Percentiles rank a stretch among this genome's conserved stretches.
phyloP scores from a whole-genome alignment of 2,888 invertebrate species.

The Caenorhabditis becei region DNA sequence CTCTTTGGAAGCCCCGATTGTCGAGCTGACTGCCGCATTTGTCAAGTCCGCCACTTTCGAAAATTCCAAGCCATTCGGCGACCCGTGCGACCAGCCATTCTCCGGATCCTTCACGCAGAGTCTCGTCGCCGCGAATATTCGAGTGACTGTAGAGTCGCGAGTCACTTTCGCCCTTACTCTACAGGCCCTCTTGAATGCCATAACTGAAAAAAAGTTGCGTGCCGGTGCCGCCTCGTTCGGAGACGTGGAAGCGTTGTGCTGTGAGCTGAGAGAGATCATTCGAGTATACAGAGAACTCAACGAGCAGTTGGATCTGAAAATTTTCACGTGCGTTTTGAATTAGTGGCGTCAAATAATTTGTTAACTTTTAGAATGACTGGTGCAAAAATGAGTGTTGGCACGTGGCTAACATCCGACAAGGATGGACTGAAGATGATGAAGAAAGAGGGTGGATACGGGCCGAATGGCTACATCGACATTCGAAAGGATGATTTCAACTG shows the following conservation, averaged over 20 bases:
- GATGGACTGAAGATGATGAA: slow-evolving; percentile 48
- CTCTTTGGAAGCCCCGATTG: slow-evolving; percentile 33
- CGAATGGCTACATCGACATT: slow-evolving; percentile 27
- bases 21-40: slow-evolving; percentile 27
- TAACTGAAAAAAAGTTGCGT: slow-evolving; percentile 33
- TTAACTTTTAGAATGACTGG: slow-evolving; percentile 30
- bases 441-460: slow-evolving; percentile 52
- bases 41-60: slow-evolving; percentile 43
- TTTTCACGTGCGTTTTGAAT: slow-evolving; percentile 26
- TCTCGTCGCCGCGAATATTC: slow-evolving; percentile 46
- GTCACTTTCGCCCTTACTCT: slow-evolving; percentile 49
- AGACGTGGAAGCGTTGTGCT: slow-evolving; percentile 49
- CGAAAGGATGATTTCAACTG: slow-evolving; percentile 49
- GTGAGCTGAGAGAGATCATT: slow-evolving; percentile 57
- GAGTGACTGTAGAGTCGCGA: slow-evolving; percentile 44
- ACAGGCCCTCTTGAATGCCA: slow-evolving; percentile 30
- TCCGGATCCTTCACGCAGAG: slow-evolving; percentile 52
- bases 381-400: slow-evolving; percentile 56
- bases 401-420: slow-evolving; percentile 53
- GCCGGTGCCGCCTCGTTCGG: slow-evolving; percentile 33
- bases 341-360: not conserved
- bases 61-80: slow-evolving; percentile 44
- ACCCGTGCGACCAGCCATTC: slow-evolving; percentile 28
- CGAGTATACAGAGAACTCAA: slow-evolving; percentile 54
- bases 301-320: slow-evolving; percentile 60